These are phyloP conservation scores for Sebastes dallii DNA, from an alignment of 2,797 vertebrate genomes.

Conservation along the genomic window DNA sequence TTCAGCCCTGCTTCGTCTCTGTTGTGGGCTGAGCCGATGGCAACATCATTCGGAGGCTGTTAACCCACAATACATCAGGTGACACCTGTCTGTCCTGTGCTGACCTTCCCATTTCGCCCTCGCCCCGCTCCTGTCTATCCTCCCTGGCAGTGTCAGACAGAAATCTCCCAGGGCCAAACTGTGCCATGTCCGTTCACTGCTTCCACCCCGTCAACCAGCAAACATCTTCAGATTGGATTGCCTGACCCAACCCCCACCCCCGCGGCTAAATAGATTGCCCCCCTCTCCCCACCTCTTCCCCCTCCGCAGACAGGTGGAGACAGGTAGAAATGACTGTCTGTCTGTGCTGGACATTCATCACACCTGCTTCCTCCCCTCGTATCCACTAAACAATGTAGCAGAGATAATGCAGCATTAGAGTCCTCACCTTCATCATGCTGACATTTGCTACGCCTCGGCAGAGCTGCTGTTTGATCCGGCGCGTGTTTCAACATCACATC, in stretches of 20 bases:
- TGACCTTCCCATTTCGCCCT: constrained; percentile 70
- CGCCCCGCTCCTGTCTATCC: constrained; percentile 46
- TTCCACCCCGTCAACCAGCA: constrained; percentile 72
- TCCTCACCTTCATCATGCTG: constrained; percentile 74
- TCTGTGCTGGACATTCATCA: constrained; percentile 66
- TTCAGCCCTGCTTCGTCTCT: constrained; percentile 22
- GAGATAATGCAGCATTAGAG: constrained; percentile 68
- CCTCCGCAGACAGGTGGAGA: constrained; percentile 46
- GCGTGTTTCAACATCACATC: constrained; percentile 69
- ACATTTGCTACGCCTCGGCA: constrained; percentile 67
- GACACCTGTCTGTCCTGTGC: constrained; percentile 62
- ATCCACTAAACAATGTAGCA: constrained; percentile 51
- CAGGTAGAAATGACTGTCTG: constrained; percentile 55
- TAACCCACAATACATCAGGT: constrained; percentile 67
- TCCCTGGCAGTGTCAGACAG: constrained; percentile 52
- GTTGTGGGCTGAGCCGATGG: constrained; percentile 17
- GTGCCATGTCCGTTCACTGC: constrained; percentile 63
- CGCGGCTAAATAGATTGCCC: constrained; percentile 51
- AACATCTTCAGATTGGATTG: constrained; percentile 71
- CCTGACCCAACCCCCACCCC: constrained; percentile 20
- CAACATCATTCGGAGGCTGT: constrained; percentile 46
- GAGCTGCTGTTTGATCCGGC: constrained; percentile 50
- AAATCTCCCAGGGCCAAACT: constrained; percentile 71
- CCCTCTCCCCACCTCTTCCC: background rate
- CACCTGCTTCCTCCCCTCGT: constrained; percentile 57